These are phyloP conservation scores for Aleiodes leptofemur DNA, from an alignment of 2,888 invertebrate genomes.

Conservation along the genomic window DNA sequence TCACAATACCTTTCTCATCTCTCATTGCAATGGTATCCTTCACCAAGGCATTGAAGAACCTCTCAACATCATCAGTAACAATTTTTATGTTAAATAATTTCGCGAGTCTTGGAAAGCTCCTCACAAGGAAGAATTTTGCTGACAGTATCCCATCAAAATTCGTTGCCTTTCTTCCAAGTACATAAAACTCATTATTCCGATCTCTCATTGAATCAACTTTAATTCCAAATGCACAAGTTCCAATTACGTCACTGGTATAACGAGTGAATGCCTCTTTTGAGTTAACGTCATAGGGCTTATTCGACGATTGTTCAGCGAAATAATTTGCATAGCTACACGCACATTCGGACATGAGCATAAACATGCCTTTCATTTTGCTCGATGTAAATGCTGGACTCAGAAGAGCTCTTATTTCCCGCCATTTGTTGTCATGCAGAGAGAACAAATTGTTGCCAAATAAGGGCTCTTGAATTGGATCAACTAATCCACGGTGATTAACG, in stretches of 20 bases:
- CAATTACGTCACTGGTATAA: conserved; percentile 61
- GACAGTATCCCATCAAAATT: conserved; percentile 41
- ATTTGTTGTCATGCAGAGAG: conserved; percentile 71
- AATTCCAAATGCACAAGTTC: conserved; percentile 59
- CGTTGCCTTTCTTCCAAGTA: conserved; percentile 48
- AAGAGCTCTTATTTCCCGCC: conserved; percentile 77
- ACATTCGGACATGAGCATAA: conserved; percentile 59
- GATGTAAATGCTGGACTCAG: conserved; percentile 78
- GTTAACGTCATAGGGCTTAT: conserved; percentile 42
- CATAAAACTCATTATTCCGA: conserved; percentile 56
- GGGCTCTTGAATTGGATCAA: conserved; percentile 49
- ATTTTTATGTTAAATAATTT: conserved; percentile 54
- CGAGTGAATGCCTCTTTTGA: conserved; percentile 61
- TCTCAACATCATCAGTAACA: conserved; percentile 34
- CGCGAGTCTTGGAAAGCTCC: conserved; percentile 51
- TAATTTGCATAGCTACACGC: conserved; percentile 61
- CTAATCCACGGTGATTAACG: conserved; percentile 24
- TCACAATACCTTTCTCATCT: conserved; percentile 55
- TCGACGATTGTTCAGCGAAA: conserved; percentile 47
- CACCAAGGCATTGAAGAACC: conserved; percentile 58
- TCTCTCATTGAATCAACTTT: conserved; percentile 57
- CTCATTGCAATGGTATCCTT: conserved; percentile 56
- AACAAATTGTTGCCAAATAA: conserved; percentile 57
- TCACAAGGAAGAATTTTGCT: conserved; percentile 51
- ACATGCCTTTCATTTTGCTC: conserved; percentile 55